A percentile compares a stretch with the other conserved stretches of the same genome.
Evolutionary conservation across 2,888 invertebrate genomes (phyloP).

Genomic region (Apamea crenata): DNA sequence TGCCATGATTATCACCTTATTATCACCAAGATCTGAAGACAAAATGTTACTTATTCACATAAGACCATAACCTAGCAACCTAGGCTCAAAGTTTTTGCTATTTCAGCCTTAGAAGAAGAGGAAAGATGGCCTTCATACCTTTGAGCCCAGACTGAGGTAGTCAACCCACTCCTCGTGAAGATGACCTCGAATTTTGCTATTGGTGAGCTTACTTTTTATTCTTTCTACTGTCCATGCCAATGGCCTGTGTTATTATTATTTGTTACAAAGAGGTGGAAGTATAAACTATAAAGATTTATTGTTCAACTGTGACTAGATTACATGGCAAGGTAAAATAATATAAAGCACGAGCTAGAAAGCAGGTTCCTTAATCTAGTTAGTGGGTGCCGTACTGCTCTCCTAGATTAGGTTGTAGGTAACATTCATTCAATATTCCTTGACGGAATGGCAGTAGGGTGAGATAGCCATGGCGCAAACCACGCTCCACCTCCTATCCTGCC

Average conservation of each 20-base stretch:
- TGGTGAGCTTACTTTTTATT: conserved; percentile 91
- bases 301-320: no score
- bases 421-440: no score
- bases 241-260: background rate
- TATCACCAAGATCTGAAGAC: conserved; percentile 84
- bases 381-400: no score
- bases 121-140: conserved; percentile 98
- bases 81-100: conserved; percentile 30
- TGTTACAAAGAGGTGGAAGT: background rate
- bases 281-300: no score
- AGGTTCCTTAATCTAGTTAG: no score
- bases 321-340: no score
- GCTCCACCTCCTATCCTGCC: no score
- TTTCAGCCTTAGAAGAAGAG: conserved; percentile 96
- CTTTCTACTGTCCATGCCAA: background rate
- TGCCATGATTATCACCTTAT: conserved; percentile 78
- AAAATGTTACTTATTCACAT: background rate
- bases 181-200: conserved; percentile 99
- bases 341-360: no score
- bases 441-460: no score
- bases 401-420: no score
- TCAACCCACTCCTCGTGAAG: conserved; percentile 99
- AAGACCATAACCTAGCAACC: background rate
- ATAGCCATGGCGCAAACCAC: no score
- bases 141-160: conserved; percentile 97